Conservation (phyloP, 2,113 vertebrate species). For the Ammodytes dubius region DNA sequence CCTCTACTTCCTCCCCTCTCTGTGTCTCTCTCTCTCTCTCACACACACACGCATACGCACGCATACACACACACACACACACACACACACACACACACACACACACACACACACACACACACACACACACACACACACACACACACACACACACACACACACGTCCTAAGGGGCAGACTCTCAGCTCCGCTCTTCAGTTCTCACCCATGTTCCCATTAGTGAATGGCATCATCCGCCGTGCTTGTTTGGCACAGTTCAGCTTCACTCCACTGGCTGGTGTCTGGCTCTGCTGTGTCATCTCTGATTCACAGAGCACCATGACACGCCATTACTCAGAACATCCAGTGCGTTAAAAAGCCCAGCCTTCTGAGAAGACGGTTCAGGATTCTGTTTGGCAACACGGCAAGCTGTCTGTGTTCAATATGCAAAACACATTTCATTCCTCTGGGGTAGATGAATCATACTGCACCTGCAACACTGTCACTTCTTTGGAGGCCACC, state of each 20-base stretch:
- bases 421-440: slow-evolving; percentile 37
- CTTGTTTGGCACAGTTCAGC: slow-evolving; percentile 64
- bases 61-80: too few relatives aligned
- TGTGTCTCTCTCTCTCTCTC: slow-evolving; percentile 1
- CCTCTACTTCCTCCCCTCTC: slow-evolving; percentile 8
- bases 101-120: slow-evolving; percentile 14
- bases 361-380: neutral
- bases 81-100: slow-evolving; percentile 12
- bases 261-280: slow-evolving; percentile 57
- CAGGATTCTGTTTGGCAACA: neutral
- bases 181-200: slow-evolving; percentile 56
- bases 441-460: slow-evolving; percentile 26
- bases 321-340: slow-evolving; percentile 42
- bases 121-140: slow-evolving; percentile 14
- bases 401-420: slow-evolving; percentile 5
- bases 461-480: slow-evolving; percentile 9
- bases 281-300: slow-evolving; percentile 59
- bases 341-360: neutral
- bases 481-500: slow-evolving; percentile 1
- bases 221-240: slow-evolving; percentile 66
- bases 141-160: slow-evolving; percentile 4
- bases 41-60: slow-evolving; percentile 22
- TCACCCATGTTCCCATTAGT: slow-evolving; percentile 64
- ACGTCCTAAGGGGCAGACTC: slow-evolving; percentile 64
- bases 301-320: slow-evolving; percentile 51